phyloP scores from a whole-genome alignment of 2,113 vertebrate genomes.

The Ranitomeya variabilis region DNA sequence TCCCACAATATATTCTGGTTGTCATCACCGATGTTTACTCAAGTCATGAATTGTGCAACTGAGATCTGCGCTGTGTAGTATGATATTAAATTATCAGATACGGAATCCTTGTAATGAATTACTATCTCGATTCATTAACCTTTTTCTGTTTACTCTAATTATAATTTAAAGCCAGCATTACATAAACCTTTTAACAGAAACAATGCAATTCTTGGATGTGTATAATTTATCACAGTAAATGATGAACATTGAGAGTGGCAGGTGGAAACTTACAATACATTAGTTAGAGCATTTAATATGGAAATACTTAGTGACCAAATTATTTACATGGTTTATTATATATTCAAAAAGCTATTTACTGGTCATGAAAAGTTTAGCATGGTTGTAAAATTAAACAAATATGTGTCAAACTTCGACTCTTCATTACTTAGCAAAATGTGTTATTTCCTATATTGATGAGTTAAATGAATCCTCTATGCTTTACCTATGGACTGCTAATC shows the following conservation, averaged over 20 bases:
- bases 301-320: neutral
- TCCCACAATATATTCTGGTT: slow-evolving; percentile 2
- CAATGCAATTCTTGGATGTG: neutral
- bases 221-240: slow-evolving; percentile 39
- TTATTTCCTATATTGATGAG: neutral
- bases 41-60: neutral
- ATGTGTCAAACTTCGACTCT: neutral
- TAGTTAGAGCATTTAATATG: neutral
- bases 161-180: slow-evolving; percentile 22
- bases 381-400: neutral
- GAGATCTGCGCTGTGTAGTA: neutral
- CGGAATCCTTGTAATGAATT: neutral
- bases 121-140: slow-evolving; percentile 19
- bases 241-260: slow-evolving; percentile 16
- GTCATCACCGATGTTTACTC: slow-evolving; percentile 12
- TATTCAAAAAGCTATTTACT: slow-evolving; percentile 17
- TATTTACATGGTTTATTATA: neutral
- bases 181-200: slow-evolving; percentile 28
- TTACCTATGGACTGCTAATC: neutral
- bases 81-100: slow-evolving; percentile 2
- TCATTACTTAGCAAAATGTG: neutral
- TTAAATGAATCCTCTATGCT: neutral
- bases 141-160: slow-evolving; percentile 23
- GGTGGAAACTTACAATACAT: neutral
- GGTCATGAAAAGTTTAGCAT: neutral